These are phyloP conservation scores for Orbicella faveolata DNA, from an alignment of 64 coral and sea anemone genomes.

Conservation along the genomic window DNA sequence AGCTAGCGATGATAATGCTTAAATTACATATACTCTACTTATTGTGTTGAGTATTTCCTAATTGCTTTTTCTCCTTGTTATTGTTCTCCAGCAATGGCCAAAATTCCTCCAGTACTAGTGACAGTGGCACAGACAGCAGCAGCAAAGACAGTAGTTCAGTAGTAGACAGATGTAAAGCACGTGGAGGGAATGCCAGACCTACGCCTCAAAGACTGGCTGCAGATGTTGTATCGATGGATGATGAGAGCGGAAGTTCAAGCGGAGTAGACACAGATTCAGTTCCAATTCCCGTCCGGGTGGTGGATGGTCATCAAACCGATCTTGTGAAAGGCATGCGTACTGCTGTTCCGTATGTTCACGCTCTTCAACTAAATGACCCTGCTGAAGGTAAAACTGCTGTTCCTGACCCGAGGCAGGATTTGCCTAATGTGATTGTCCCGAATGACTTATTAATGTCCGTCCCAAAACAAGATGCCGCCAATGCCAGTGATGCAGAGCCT, in stretches of 20 bases:
- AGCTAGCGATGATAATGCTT: too few relatives aligned
- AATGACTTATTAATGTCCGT: background rate
- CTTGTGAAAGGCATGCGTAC: background rate
- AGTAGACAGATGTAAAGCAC: constrained; percentile 45
- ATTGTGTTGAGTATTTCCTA: background rate
- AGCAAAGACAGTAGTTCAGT: constrained; percentile 60
- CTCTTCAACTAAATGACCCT: background rate
- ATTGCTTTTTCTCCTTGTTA: background rate
- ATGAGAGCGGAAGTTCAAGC: constrained; percentile 88
- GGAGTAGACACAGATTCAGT: constrained; percentile 86
- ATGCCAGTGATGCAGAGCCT: background rate
- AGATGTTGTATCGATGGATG: constrained; percentile 51
- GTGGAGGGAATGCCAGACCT: constrained; percentile 12
- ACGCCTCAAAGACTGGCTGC: constrained; percentile 27
- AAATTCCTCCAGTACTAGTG: constrained; percentile 82
- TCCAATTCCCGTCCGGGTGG: background rate
- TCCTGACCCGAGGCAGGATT: background rate
- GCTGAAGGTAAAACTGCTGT: too few relatives aligned
- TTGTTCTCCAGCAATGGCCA: constrained; percentile 51
- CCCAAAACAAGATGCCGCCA: background rate
- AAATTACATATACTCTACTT: background rate
- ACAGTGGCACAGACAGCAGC: constrained; percentile 86
- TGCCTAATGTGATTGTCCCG: background rate
- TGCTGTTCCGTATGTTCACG: background rate
- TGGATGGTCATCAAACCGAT: background rate